Evolutionary conservation across 2,797 vertebrate species (phyloP), one percentile per base, ranked within the genome.

Genomic region (Fratercula arctica): DNA sequence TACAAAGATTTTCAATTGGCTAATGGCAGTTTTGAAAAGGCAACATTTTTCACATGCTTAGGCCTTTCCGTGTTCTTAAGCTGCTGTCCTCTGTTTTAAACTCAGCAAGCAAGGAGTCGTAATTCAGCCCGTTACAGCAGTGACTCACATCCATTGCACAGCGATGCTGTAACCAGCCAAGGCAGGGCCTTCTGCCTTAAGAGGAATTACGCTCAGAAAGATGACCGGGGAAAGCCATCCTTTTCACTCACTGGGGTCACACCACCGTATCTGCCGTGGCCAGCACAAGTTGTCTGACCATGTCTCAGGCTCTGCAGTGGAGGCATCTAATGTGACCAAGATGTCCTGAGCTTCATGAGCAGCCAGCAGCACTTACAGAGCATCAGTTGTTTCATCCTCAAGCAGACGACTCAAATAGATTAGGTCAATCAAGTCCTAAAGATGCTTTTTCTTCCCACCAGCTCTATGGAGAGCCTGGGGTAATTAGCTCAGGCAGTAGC

Each of bases 11-110:
- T 96, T 95, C 95, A 96, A 91, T 85, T 95, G 93, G 94, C 90
- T 96, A 96, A 92, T 91, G 86, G 84, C 66, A 92, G 86, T 96
- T 94, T 92, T 87, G 79, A 96, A 96, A 96, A 96, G 87, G 72
- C 57, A 97, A 90, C 89, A 95, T 96, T 94, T 97, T 96, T 96
- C 93, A 95, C 93, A 91, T 97, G 94, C 95, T 95, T 94, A 91
- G 86, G 37, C 73, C 69, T 73, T 97, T 96, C 95, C 81, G 37
- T 95, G 91, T 83, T 84, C 92, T 92, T 74, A 73, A 96, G 77
- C 87, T 87, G 85, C 84, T 91, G 96, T 91, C 73, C 90, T 91
- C 85, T 81, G 93, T 90, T 96, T 96, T 72, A 91, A 92, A 92
- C 89, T 83, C 80, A 17, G 94, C 53, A n/a, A 92, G 85, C 76